phyloP scores from a whole-genome alignment of 2,113 vertebrate species.

The Castor canadensis region DNA sequence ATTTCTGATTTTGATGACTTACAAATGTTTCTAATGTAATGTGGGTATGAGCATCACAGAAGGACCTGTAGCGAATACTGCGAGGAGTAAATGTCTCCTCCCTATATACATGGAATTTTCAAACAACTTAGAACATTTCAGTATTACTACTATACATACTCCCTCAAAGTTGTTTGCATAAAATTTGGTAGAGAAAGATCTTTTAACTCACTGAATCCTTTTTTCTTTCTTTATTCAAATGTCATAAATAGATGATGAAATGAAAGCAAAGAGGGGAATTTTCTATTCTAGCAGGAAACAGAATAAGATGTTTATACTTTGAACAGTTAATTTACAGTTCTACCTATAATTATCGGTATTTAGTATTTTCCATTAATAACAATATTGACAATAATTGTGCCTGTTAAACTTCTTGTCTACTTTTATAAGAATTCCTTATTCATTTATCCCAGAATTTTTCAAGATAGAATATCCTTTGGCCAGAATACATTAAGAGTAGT shows the following conservation, averaged over 20 bases:
- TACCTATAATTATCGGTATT: neutral
- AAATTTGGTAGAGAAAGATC: neutral
- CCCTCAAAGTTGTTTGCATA: neutral
- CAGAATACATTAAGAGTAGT: neutral
- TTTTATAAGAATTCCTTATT: neutral
- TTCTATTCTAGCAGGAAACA: neutral
- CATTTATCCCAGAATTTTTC: neutral
- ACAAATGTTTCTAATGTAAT: neutral
- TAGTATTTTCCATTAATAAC: neutral
- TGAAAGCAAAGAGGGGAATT: neutral
- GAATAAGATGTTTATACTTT: neutral
- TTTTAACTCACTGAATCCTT: neutral
- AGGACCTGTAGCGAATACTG: neutral
- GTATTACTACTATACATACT: neutral
- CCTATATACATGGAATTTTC: neutral
- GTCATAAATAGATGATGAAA: neutral
- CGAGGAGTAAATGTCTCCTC: neutral
- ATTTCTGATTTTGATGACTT: neutral
- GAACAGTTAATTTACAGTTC: neutral
- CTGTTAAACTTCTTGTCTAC: neutral
- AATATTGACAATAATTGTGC: neutral
- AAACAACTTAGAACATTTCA: neutral
- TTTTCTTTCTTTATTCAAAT: neutral
- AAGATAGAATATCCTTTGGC: neutral
- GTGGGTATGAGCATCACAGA: neutral